Conservation (phyloP, 1,140 invertebrate species). For the Plodia interpunctella region DNA sequence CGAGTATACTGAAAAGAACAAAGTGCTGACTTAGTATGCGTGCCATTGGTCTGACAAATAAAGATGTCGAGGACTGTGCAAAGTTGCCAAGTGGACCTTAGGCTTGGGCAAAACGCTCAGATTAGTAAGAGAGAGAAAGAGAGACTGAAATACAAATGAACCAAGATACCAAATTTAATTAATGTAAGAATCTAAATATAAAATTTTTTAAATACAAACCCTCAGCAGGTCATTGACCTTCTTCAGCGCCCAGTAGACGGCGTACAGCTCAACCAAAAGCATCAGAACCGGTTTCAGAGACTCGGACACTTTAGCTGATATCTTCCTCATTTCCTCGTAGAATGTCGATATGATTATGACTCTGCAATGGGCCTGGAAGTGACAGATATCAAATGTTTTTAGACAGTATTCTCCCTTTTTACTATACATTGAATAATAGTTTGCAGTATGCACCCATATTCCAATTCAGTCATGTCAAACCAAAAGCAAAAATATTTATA, state of each 20-base stretch:
- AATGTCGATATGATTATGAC: constrained; percentile 49
- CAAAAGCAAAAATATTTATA: too few species aligned
- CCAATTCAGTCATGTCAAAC: too few species aligned
- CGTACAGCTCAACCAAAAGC: constrained; percentile 51
- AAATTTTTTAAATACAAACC: constrained; percentile 40
- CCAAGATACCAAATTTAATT: not conserved
- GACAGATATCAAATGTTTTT: not conserved
- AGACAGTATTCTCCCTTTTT: too few species aligned
- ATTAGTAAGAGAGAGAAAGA: too few species aligned
- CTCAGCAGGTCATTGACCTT: constrained; percentile 49
- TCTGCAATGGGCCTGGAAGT: constrained; percentile 47
- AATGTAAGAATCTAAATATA: too few species aligned
- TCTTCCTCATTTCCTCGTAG: constrained; percentile 33
- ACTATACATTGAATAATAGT: too few species aligned
- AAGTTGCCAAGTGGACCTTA: too few species aligned
- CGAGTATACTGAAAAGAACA: constrained; percentile 80
- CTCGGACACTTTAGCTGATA: constrained; percentile 26
- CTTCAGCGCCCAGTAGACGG: constrained; percentile 52
- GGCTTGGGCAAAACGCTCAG: too few species aligned
- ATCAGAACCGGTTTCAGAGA: constrained; percentile 32
- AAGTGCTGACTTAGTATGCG: too few species aligned
- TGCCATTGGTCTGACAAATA: too few species aligned
- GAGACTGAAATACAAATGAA: constrained; percentile 13
- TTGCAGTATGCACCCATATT: too few species aligned
- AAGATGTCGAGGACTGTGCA: too few species aligned